Conservation (phyloP, 2,888 invertebrate species). For the Suillia variegata region DNA sequence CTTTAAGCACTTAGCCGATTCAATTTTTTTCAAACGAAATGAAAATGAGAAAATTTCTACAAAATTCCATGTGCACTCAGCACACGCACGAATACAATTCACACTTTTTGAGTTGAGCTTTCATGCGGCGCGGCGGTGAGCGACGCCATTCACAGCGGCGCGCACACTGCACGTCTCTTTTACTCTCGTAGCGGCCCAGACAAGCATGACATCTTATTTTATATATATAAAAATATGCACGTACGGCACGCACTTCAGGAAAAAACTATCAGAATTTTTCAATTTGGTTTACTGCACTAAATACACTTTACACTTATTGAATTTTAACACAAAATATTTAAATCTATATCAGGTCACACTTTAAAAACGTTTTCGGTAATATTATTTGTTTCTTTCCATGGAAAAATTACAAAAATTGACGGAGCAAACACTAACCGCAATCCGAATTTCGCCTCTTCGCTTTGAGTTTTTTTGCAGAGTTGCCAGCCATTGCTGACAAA, state of each 20-base stretch:
- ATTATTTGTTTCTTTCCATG: constrained; percentile 14
- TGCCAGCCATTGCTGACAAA: too few species aligned
- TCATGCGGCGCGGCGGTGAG: constrained; percentile 15
- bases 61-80: neutral
- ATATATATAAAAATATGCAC: too few species aligned
- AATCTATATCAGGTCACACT: too few species aligned
- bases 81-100: neutral
- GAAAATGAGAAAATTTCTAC: neutral
- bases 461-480: too few species aligned
- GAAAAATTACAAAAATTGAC: constrained; percentile 22
- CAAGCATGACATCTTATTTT: too few species aligned
- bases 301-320: neutral
- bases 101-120: constrained; percentile 4
- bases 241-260: neutral
- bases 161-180: too few species aligned
- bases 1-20: too few species aligned
- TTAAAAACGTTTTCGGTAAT: constrained; percentile 16
- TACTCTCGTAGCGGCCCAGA: too few species aligned
- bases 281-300: neutral
- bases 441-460: too few species aligned
- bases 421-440: constrained; percentile 10
- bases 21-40: neutral
- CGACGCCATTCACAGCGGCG: constrained; percentile 48
- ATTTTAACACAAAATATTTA: too few species aligned
- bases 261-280: neutral